A percentile compares a stretch with the other conserved stretches of the same genome.
These are phyloP conservation scores for Platanista minor DNA, from an alignment of 2,113 vertebrate species.

Conservation along the genomic window DNA sequence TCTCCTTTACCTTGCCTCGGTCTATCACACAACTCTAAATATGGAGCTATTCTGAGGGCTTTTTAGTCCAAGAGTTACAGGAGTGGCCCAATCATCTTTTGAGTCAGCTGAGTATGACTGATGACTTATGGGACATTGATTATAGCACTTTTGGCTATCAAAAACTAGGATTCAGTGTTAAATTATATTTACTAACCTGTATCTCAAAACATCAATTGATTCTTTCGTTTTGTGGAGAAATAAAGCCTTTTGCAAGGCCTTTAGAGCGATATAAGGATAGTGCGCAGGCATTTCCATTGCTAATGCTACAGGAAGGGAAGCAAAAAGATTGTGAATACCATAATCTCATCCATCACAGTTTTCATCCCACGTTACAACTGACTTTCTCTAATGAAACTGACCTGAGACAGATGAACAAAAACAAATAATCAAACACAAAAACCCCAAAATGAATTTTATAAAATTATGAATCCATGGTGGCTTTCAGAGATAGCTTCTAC, in stretches of 20 bases:
- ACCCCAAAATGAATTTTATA: background rate
- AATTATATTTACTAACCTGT: slow-evolving; percentile 83
- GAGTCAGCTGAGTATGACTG: background rate
- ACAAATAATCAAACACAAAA: background rate
- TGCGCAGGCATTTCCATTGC: slow-evolving; percentile 91
- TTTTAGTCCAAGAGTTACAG: background rate
- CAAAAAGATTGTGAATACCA: background rate
- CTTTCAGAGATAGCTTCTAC: background rate
- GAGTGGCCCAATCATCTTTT: background rate
- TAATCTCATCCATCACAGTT: background rate
- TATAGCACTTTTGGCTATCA: background rate
- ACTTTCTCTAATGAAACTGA: slow-evolving; percentile 10
- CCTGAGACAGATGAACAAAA: background rate
- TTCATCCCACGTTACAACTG: background rate
- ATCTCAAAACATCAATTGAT: slow-evolving; percentile 80
- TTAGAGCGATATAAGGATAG: slow-evolving; percentile 88
- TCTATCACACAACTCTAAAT: background rate
- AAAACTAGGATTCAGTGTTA: background rate
- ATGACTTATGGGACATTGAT: background rate
- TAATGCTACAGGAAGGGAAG: slow-evolving; percentile 81
- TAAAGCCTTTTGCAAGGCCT: slow-evolving; percentile 87
- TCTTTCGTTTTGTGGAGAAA: slow-evolving; percentile 84
- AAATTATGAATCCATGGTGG: background rate
- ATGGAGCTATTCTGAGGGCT: background rate
- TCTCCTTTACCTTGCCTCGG: background rate